Evolutionary conservation across 2,888 invertebrate genomes (phyloP).

Genomic region (Cephus nigrinus): DNA sequence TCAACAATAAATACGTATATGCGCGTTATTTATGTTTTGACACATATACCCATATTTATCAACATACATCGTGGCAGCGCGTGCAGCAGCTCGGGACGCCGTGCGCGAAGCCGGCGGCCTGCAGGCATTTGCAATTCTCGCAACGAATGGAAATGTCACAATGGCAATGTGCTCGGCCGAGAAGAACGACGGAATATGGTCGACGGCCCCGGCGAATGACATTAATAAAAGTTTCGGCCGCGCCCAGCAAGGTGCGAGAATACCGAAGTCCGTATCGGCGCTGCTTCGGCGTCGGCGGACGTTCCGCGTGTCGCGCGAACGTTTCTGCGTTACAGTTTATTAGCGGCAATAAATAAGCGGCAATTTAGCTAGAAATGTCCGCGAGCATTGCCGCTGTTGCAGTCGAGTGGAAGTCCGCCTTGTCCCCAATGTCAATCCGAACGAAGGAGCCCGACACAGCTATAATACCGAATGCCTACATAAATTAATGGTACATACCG

Average conservation of each 20-base stretch:
- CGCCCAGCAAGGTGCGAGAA: conserved; percentile 13
- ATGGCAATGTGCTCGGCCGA: neutral
- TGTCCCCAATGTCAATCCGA: conserved; percentile 32
- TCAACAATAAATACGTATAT: neutral
- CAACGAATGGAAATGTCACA: neutral
- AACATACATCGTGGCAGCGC: neutral
- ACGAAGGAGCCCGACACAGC: conserved; percentile 23
- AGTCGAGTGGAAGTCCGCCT: conserved; percentile 32
- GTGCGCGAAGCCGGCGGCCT: neutral
- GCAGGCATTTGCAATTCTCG: neutral
- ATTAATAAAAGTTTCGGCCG: conserved; percentile 13
- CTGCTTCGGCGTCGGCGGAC: neutral
- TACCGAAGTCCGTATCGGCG: neutral
- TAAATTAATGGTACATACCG: conserved; percentile 22
- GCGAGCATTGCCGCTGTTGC: conserved; percentile 6
- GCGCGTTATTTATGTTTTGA: neutral
- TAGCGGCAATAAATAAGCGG: conserved; percentile 22
- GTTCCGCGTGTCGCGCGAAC: neutral
- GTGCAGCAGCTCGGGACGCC: neutral
- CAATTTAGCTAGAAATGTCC: conserved; percentile 18
- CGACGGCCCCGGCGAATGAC: neutral
- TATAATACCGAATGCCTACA: conserved; percentile 26
- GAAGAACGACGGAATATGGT: neutral
- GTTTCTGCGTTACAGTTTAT: conserved; percentile 17
- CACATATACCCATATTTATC: neutral